Conservation (phyloP, 2,888 invertebrate genomes). For the Dicroscelio sp. region DNA sequence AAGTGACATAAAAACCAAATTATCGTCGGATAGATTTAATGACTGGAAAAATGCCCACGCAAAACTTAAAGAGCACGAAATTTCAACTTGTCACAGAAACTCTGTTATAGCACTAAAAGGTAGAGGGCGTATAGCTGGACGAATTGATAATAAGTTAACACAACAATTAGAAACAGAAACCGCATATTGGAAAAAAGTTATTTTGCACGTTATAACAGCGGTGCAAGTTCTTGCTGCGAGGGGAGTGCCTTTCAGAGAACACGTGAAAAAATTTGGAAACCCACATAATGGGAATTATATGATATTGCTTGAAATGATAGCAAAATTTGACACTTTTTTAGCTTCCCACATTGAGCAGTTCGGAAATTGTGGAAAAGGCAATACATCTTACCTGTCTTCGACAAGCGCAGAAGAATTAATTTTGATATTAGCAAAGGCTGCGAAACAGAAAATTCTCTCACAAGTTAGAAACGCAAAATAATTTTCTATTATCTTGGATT, state of each 20-base stretch:
- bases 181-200: constrained; percentile 49
- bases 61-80: constrained; percentile 52
- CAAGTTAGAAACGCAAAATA: constrained; percentile 42
- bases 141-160: constrained; percentile 42
- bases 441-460: constrained; percentile 39
- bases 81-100: constrained; percentile 51
- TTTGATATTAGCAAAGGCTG: constrained; percentile 38
- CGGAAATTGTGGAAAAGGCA: constrained; percentile 56
- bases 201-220: constrained; percentile 65
- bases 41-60: constrained; percentile 61
- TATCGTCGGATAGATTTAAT: constrained; percentile 40
- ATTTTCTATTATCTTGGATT: constrained; percentile 85
- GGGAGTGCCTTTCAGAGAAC: constrained; percentile 83
- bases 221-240: constrained; percentile 79
- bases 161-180: constrained; percentile 41
- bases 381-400: constrained; percentile 53
- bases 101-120: constrained; percentile 16
- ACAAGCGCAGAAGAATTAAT: constrained; percentile 49
- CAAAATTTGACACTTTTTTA: constrained; percentile 79
- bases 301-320: constrained; percentile 86
- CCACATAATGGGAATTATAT: constrained; percentile 86
- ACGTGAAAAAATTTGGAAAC: constrained; percentile 81
- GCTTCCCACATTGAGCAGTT: constrained; percentile 44
- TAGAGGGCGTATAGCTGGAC: constrained; percentile 36
- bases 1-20: constrained; percentile 45